These are phyloP conservation scores for Nemurella pictetii DNA, from an alignment of 2,888 invertebrate species.

Conservation along the genomic window DNA sequence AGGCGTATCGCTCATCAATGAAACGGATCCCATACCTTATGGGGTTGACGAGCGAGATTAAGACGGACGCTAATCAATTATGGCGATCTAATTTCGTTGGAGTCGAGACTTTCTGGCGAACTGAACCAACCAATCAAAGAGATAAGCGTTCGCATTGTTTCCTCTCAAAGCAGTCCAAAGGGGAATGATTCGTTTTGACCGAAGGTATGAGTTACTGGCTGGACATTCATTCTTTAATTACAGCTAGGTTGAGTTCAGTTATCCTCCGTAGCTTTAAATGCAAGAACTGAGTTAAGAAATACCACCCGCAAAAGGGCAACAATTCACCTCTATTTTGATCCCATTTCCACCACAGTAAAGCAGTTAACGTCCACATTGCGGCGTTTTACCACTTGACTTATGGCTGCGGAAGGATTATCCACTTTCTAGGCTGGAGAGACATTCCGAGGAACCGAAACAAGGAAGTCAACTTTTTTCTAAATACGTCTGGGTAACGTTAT, in stretches of 20 bases:
- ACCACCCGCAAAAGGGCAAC: slow-evolving; percentile 4
- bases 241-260: not conserved
- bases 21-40: no score
- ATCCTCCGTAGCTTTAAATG: not conserved
- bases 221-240: not conserved
- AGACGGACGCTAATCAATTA: not conserved
- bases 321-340: slow-evolving; percentile 22
- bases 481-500: slow-evolving; percentile 24
- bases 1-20: not conserved
- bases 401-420: slow-evolving; percentile 30
- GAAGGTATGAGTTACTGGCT: not conserved
- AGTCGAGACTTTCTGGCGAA: not conserved
- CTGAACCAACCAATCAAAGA: not conserved
- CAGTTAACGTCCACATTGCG: slow-evolving; percentile 19
- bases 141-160: not conserved
- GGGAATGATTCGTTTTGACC: not conserved
- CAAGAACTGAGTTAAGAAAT: not conserved
- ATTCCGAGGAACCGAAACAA: slow-evolving; percentile 3
- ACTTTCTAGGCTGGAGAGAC: slow-evolving; percentile 16
- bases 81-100: not conserved
- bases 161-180: not conserved
- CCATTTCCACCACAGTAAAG: slow-evolving; percentile 14
- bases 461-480: slow-evolving; percentile 30
- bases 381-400: slow-evolving; percentile 13
- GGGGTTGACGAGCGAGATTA: not conserved